Percentiles rank a stretch among this genome's conserved stretches.
phyloP scores from a whole-genome alignment of 2,888 invertebrate species.

The Biston betularia region DNA sequence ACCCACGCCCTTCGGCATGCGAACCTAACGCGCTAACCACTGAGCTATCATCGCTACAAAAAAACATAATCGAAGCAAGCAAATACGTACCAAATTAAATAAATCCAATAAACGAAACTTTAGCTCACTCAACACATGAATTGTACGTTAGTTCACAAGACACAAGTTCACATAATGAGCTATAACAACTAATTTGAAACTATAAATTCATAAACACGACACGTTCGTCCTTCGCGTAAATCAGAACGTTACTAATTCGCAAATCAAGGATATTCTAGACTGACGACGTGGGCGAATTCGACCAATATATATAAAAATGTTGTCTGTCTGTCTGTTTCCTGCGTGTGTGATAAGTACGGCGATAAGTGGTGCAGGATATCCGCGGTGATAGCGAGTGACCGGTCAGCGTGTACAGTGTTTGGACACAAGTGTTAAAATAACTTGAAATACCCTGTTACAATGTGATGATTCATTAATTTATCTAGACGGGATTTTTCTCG shows the following conservation, averaged over 20 bases:
- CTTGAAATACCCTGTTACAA: slow-evolving; percentile 8
- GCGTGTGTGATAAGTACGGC: slow-evolving; percentile 65
- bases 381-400: slow-evolving; percentile 74
- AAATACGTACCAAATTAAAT: slow-evolving; percentile 1
- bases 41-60: neutral
- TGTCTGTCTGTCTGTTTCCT: slow-evolving; percentile 72
- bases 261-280: slow-evolving; percentile 68
- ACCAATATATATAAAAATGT: slow-evolving; percentile 77
- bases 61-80: neutral
- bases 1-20: too few species aligned
- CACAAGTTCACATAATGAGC: neutral
- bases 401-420: slow-evolving; percentile 55
- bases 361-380: slow-evolving; percentile 75
- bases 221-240: slow-evolving; percentile 58
- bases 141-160: neutral
- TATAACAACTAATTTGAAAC: neutral
- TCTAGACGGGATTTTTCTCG: neutral
- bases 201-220: neutral
- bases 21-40: too few species aligned
- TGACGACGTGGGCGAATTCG: slow-evolving; percentile 63
- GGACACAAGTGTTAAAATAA: slow-evolving; percentile 31
- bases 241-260: slow-evolving; percentile 62
- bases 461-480: slow-evolving; percentile 17
- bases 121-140: neutral
- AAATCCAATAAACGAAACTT: slow-evolving; percentile 1